Base-by-base conservation (phyloP, 1,140 invertebrate genomes). In the Myzus persicae region DNA sequence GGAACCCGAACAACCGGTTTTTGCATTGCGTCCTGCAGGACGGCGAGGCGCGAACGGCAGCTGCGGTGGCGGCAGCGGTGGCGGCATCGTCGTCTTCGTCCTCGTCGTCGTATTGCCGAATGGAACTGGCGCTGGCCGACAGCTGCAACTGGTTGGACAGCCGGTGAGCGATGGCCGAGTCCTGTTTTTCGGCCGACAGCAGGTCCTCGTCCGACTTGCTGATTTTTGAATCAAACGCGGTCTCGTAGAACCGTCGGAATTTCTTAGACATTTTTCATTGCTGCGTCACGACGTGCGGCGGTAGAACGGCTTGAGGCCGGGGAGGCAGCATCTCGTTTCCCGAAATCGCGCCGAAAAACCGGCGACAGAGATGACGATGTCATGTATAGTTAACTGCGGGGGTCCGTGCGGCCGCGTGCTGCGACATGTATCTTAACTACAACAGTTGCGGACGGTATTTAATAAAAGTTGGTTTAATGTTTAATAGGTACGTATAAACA, bases 201-300 rank as follows among this genome's bases (percentile, higher is more conserved):
- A 93, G 84, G n/a, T 94, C 92, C 2, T 91, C 93, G 91, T 90
- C 89, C 20, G 91, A 98, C 84, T 97, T 97, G 94, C 96, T 97
- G 94, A 98, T 97, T 95, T 97, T 97, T 95, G 97, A 98, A 95
- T 98, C 98, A 95, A 98, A 98, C 81, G 98, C 98, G 67, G 98
- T 98, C 95, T 98, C 98, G 95, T 98, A 98, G 51, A 98, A 96
- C 95, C 97, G 97, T 94, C 97, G 96, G 94, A 96, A 59, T 44
- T 90, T 90, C 31, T 67, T 96, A 94, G 96, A 96, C 97, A 97
- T 97, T 94, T 96, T 94, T 93, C 67, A 36, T 94, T 44, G 51
- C 82, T 91, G 51, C 84, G 51, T 38, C n/a, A 18, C 51, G 0
- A 26, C 85, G 38, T n/a, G 14, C n/a, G 6, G 54, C 42, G 11